phyloP scores from a whole-genome alignment of 2,113 vertebrate genomes.

The Pomatostomus ruficeps region DNA sequence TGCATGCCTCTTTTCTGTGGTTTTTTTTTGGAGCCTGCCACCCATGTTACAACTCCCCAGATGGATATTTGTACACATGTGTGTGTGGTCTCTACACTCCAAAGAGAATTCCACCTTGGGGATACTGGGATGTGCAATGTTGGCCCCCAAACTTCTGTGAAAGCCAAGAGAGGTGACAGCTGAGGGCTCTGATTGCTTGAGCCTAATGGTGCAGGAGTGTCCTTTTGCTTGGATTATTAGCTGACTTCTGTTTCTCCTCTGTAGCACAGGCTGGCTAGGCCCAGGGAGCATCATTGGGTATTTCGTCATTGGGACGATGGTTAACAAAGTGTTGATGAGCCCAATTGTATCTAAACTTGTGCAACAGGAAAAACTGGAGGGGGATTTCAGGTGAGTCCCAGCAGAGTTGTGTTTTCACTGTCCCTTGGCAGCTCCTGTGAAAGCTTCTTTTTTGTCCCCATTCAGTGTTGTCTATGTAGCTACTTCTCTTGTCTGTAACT shows the following conservation, averaged over 20 bases:
- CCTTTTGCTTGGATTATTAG: background rate
- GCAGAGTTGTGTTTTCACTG: background rate
- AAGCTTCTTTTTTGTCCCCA: background rate
- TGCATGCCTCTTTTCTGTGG: background rate
- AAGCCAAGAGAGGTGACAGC: background rate
- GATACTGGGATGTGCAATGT: background rate
- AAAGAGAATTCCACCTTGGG: background rate
- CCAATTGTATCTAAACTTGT: conserved; percentile 90
- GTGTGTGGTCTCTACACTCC: background rate
- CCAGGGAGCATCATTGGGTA: conserved; percentile 90
- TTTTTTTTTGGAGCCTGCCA: background rate
- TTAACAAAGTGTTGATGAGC: conserved; percentile 91
- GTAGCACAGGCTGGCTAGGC: conserved; percentile 92
- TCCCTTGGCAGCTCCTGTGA: background rate
- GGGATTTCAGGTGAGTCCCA: conserved; percentile 87
- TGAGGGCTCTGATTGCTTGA: background rate
- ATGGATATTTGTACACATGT: background rate
- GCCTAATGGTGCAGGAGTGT: background rate
- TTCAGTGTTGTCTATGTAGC: background rate
- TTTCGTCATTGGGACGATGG: conserved; percentile 85
- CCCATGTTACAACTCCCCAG: background rate
- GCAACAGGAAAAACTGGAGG: conserved; percentile 95
- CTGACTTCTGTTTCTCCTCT: background rate
- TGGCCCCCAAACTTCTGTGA: background rate
- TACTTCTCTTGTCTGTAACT: background rate